Evolutionary conservation across 2,797 vertebrate genomes (phyloP).

Genomic region (Phaenicophaeus curvirostris): DNA sequence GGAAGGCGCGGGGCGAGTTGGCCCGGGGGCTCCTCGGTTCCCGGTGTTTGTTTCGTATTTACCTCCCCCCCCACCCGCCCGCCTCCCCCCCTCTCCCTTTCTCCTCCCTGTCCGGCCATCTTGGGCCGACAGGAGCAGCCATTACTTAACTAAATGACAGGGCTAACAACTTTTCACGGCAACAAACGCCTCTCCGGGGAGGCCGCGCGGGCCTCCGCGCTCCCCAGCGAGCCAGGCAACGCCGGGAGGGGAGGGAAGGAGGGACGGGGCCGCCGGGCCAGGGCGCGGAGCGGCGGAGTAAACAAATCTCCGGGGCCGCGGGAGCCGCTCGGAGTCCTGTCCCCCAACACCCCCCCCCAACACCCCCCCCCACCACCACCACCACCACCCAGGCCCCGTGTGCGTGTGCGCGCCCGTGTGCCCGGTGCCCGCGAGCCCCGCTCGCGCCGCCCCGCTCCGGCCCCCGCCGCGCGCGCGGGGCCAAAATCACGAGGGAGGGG

Average conservation of each 20-base stretch:
- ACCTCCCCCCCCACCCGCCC: constrained; percentile 73
- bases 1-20: not conserved
- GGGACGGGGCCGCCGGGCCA: not conserved
- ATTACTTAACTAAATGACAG: constrained; percentile 88
- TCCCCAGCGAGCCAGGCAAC: not conserved
- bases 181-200: constrained; percentile 33
- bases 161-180: constrained; percentile 78
- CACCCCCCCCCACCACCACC: too few relatives aligned
- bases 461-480: not conserved
- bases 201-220: not conserved
- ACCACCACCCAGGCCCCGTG: too few relatives aligned
- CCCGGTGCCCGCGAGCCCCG: too few relatives aligned
- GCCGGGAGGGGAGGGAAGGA: not conserved
- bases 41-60: constrained; percentile 77
- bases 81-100: too few relatives aligned
- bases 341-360: too few relatives aligned
- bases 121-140: constrained; percentile 87
- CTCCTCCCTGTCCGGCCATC: constrained; percentile 88
- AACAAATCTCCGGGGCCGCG: constrained; percentile 60
- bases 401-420: not conserved
- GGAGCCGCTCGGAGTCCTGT: not conserved
- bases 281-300: constrained; percentile 57
- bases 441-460: not conserved
- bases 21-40: constrained; percentile 3
- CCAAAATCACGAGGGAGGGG: constrained; percentile 52